These are phyloP conservation scores for Microctonus brassicae DNA, from an alignment of 2,888 invertebrate species.

Conservation along the genomic window DNA sequence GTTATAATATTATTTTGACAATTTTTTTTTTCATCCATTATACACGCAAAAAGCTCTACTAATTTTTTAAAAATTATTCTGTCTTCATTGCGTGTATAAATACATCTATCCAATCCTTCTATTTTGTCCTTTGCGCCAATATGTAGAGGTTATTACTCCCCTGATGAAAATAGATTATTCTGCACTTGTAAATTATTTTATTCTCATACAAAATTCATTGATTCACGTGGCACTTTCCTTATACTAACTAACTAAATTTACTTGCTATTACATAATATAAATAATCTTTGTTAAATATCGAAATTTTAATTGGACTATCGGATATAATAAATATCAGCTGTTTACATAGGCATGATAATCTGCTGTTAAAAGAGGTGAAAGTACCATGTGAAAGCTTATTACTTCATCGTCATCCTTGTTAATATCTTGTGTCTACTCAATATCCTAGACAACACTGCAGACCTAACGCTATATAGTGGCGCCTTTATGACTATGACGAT, in stretches of 20 bases:
- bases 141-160: not conserved
- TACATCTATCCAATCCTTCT: not conserved
- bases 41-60: no score
- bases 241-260: no score
- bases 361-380: not conserved
- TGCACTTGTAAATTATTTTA: not conserved
- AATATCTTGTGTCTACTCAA: not conserved
- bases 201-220: not conserved
- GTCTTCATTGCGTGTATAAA: not conserved
- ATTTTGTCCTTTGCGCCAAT: not conserved
- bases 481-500: conserved; percentile 11
- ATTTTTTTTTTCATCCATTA: not conserved
- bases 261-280: no score
- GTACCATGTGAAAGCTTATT: not conserved
- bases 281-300: not conserved
- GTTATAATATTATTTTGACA: not conserved
- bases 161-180: not conserved
- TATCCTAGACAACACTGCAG: not conserved
- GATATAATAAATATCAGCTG: not conserved
- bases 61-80: not conserved
- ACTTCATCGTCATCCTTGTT: not conserved
- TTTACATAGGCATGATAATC: not conserved
- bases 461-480: conserved; percentile 8
- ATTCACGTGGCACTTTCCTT: no score
- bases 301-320: not conserved